phyloP scores from a whole-genome alignment of 2,113 vertebrate genomes.

The Nibea albiflora region DNA sequence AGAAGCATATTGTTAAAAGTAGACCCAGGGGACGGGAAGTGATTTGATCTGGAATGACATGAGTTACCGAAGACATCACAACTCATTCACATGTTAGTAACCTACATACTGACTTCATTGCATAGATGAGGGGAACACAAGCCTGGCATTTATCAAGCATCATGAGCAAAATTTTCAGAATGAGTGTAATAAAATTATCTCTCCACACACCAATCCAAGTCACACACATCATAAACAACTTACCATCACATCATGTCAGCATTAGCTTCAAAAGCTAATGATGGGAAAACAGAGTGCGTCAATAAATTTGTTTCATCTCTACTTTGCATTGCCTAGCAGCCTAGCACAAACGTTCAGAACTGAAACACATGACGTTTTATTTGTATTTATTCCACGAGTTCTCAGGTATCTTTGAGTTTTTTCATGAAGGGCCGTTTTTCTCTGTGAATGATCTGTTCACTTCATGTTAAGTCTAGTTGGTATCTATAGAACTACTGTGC shows the following conservation, averaged over 20 bases:
- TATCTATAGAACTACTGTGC: too few species aligned
- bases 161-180: background rate
- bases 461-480: too few species aligned
- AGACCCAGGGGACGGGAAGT: slow-evolving; percentile 29
- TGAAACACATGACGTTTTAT: background rate
- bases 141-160: slow-evolving; percentile 23
- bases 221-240: slow-evolving; percentile 8
- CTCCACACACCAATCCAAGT: background rate
- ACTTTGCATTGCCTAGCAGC: background rate
- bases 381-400: background rate
- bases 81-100: slow-evolving; percentile 33
- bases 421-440: too few species aligned
- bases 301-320: background rate
- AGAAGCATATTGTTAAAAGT: slow-evolving; percentile 61
- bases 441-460: too few species aligned
- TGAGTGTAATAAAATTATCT: slow-evolving; percentile 12
- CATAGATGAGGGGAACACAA: background rate
- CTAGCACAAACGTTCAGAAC: too few species aligned
- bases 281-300: background rate
- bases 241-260: background rate
- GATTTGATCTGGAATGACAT: slow-evolving; percentile 42
- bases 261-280: background rate
- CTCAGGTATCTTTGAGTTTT: background rate
- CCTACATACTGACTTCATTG: background rate
- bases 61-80: slow-evolving; percentile 43